Conservation (phyloP, 2,888 invertebrate genomes). For the Rotaria socialis region DNA sequence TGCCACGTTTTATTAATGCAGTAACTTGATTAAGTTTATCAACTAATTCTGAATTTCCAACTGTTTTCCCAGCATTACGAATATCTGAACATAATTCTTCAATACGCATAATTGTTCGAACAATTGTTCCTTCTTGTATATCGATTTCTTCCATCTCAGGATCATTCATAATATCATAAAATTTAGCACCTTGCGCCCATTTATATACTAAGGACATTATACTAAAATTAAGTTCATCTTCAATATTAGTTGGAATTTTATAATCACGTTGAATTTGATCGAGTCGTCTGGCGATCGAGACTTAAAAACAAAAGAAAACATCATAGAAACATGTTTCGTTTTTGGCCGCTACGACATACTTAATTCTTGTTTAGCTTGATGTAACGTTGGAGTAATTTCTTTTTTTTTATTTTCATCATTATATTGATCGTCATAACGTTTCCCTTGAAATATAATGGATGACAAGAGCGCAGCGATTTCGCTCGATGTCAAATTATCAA, state of each 20-base stretch:
- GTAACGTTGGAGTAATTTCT: not conserved
- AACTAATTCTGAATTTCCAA: conserved; percentile 83
- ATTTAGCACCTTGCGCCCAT: conserved; percentile 83
- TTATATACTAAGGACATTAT: conserved; percentile 88
- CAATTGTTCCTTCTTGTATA: conserved; percentile 73
- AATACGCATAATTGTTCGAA: conserved; percentile 88
- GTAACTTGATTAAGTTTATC: conserved; percentile 92
- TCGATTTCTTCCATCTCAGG: conserved; percentile 14
- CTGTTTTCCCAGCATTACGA: conserved; percentile 81
- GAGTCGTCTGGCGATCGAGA: conserved; percentile 29
- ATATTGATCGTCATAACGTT: not conserved
- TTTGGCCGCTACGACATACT: not conserved
- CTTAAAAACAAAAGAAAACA: not conserved
- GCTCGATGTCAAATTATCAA: conserved; percentile 77
- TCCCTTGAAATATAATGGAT: conserved; percentile 77
- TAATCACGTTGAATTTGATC: conserved; percentile 43
- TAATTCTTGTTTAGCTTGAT: not conserved
- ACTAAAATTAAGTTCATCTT: conserved; percentile 74
- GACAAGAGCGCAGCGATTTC: conserved; percentile 91
- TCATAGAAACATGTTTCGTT: not conserved
- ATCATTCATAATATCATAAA: conserved; percentile 48
- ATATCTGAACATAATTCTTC: conserved; percentile 86
- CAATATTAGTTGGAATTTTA: conserved; percentile 32
- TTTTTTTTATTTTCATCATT: not conserved
- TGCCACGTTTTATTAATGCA: conserved; percentile 85